A percentile compares a stretch with the other conserved stretches of the same genome.
phyloP scores from a whole-genome alignment of 1,140 invertebrate genomes.

The Helicoverpa zea region DNA sequence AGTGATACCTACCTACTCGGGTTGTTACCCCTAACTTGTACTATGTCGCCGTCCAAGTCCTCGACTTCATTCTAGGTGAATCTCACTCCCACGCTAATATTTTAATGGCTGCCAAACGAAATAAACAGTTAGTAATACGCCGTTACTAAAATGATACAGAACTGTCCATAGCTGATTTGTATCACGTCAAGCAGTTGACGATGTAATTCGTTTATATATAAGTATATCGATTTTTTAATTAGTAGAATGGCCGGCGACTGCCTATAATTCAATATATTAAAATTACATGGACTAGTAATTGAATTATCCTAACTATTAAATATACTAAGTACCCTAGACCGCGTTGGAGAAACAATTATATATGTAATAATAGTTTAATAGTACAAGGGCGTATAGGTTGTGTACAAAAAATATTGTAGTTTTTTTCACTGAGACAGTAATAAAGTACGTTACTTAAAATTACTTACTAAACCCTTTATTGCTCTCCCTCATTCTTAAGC shows the following conservation, averaged over 20 bases:
- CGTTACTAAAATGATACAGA: not conserved
- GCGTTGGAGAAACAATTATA: slow-evolving; percentile 82
- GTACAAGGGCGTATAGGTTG: slow-evolving; percentile 73
- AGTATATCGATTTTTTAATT: not conserved
- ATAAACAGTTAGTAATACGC: slow-evolving; percentile 20
- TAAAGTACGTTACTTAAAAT: slow-evolving; percentile 73
- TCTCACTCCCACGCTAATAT: slow-evolving; percentile 10
- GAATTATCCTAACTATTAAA: slow-evolving; percentile 83
- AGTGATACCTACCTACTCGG: slow-evolving; percentile 72
- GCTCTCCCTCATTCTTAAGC: slow-evolving; percentile 80
- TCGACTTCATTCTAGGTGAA: slow-evolving; percentile 21
- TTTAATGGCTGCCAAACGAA: slow-evolving; percentile 2
- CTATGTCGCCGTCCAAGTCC: slow-evolving; percentile 73
- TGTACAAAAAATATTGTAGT: slow-evolving; percentile 59
- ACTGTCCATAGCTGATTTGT: not conserved
- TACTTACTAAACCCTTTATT: slow-evolving; percentile 75
- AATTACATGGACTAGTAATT: slow-evolving; percentile 86
- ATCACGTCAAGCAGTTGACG: not conserved
- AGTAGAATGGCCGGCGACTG: slow-evolving; percentile 69
- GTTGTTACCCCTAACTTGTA: slow-evolving; percentile 81
- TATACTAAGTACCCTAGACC: slow-evolving; percentile 82
- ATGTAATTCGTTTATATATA: not conserved
- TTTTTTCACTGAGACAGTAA: slow-evolving; percentile 67
- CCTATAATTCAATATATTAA: slow-evolving; percentile 81
- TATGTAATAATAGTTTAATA: slow-evolving; percentile 57